Conservation (phyloP, 2,888 invertebrate species). For the Drosophila pseudotalamancana region DNA sequence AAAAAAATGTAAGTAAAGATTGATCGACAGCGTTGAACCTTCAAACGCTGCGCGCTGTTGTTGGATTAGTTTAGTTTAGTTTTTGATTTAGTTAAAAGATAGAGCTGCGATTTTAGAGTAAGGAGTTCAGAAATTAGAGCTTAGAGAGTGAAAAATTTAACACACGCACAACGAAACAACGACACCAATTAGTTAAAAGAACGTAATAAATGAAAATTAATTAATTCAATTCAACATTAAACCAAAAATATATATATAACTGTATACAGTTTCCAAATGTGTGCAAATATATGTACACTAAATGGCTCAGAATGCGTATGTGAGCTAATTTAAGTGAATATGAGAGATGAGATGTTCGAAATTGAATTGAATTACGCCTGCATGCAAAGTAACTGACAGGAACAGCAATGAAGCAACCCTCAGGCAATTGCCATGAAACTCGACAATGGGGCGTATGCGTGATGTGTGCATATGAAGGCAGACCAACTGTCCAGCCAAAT, state of each 20-base stretch:
- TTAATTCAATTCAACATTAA: slow-evolving; percentile 6
- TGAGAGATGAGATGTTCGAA: background rate
- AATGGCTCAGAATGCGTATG: slow-evolving; percentile 5
- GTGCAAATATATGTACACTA: slow-evolving; percentile 48
- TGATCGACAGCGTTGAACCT: background rate
- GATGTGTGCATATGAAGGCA: slow-evolving; percentile 41
- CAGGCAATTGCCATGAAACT: slow-evolving; percentile 6
- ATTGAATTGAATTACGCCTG: background rate
- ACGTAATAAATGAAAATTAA: slow-evolving; percentile 22
- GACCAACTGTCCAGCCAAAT: slow-evolving; percentile 2
- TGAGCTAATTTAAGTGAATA: slow-evolving; percentile 4
- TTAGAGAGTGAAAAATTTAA: slow-evolving; percentile 77
- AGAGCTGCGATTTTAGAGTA: slow-evolving; percentile 38
- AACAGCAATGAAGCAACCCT: slow-evolving; percentile 53
- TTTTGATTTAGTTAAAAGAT: slow-evolving; percentile 44
- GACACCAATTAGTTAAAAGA: slow-evolving; percentile 68
- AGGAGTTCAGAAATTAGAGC: slow-evolving; percentile 30
- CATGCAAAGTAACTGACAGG: slow-evolving; percentile 66
- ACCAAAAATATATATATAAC: slow-evolving; percentile 29
- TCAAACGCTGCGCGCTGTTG: slow-evolving; percentile 17
- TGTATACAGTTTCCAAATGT: slow-evolving; percentile 44
- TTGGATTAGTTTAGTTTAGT: slow-evolving; percentile 29
- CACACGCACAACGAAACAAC: slow-evolving; percentile 74
- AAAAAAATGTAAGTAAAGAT: background rate
- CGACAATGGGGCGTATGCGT: slow-evolving; percentile 42